These are phyloP conservation scores for Actinostola sp. DNA, from an alignment of 92 coral and sea anemone genomes.

Conservation along the genomic window DNA sequence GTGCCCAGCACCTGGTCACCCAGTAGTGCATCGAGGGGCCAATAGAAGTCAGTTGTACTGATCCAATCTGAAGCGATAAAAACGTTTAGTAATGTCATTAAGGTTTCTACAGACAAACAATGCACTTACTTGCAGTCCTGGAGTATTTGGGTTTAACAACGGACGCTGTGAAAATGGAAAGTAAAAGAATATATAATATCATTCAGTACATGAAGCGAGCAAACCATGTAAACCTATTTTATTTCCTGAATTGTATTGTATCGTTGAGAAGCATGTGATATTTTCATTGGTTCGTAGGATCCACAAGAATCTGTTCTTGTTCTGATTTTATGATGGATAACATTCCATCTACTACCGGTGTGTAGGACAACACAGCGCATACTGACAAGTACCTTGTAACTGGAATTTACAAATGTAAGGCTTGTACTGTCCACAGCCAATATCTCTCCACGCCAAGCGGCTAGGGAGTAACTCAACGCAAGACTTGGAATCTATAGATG, in stretches of 20 bases:
- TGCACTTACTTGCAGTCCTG: conserved; percentile 31
- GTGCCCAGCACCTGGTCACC: conserved; percentile 76
- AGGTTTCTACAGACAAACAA: neutral
- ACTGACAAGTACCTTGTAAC: conserved; percentile 52
- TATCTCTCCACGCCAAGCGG: conserved; percentile 78
- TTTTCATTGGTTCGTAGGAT: too few relatives aligned
- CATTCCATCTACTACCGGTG: too few relatives aligned
- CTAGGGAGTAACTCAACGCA: conserved; percentile 75
- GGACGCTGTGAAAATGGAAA: neutral
- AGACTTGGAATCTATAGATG: conserved; percentile 67
- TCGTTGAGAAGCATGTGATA: too few relatives aligned
- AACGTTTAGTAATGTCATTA: too few relatives aligned
- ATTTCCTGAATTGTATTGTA: too few relatives aligned
- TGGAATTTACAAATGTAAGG: conserved; percentile 88
- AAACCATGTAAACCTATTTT: too few relatives aligned
- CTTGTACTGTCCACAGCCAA: conserved; percentile 73
- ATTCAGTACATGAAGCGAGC: too few relatives aligned
- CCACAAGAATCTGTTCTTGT: too few relatives aligned
- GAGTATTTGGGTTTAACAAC: conserved; percentile 11
- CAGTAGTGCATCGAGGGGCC: conserved; percentile 78
- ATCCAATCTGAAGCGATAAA: conserved; percentile 91
- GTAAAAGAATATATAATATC: too few relatives aligned
- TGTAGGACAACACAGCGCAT: too few relatives aligned
- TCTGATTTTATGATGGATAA: too few relatives aligned
- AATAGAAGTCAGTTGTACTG: conserved; percentile 81